These are phyloP conservation scores for Idaea biselata DNA, from an alignment of 2,888 invertebrate species.

Conservation along the genomic window DNA sequence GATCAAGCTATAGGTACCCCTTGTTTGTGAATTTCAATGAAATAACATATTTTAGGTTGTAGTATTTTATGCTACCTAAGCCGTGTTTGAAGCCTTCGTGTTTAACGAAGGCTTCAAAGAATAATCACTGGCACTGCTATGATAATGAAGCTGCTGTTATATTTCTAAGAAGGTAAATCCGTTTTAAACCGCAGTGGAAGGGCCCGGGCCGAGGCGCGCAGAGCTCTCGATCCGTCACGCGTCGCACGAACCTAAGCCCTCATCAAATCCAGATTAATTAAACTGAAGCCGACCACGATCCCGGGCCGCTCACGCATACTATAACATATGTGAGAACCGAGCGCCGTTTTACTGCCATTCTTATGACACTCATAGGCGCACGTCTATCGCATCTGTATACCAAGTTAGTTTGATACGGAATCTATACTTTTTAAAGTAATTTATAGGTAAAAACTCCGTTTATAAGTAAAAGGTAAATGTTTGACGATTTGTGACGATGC, in stretches of 20 bases:
- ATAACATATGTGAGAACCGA: conserved; percentile 45
- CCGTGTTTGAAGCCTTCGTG: too few species aligned
- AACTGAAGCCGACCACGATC: conserved; percentile 63
- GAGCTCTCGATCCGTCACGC: conserved; percentile 75
- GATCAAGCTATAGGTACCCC: too few species aligned
- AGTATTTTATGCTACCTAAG: too few species aligned
- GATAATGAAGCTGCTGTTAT: not conserved
- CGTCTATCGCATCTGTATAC: not conserved
- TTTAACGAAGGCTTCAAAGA: too few species aligned
- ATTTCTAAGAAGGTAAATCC: conserved; percentile 53
- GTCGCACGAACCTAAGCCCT: conserved; percentile 73
- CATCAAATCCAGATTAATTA: conserved; percentile 80
- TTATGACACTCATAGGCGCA: conserved; percentile 5
- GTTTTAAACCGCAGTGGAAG: conserved; percentile 70
- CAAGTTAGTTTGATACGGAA: not conserved
- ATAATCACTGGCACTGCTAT: too few species aligned
- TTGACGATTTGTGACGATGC: too few species aligned
- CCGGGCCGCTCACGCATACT: conserved; percentile 54
- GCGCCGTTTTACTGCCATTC: conserved; percentile 25
- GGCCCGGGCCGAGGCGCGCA: conserved; percentile 41
- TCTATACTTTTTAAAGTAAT: not conserved
- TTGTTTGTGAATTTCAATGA: too few species aligned
- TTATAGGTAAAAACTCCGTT: too few species aligned
- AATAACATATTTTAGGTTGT: too few species aligned
- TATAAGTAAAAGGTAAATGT: too few species aligned